Percentiles rank a stretch among this genome's conserved stretches.
phyloP scores from a whole-genome alignment of 1,140 invertebrate genomes.

The Carcinoscorpius rotundicauda region DNA sequence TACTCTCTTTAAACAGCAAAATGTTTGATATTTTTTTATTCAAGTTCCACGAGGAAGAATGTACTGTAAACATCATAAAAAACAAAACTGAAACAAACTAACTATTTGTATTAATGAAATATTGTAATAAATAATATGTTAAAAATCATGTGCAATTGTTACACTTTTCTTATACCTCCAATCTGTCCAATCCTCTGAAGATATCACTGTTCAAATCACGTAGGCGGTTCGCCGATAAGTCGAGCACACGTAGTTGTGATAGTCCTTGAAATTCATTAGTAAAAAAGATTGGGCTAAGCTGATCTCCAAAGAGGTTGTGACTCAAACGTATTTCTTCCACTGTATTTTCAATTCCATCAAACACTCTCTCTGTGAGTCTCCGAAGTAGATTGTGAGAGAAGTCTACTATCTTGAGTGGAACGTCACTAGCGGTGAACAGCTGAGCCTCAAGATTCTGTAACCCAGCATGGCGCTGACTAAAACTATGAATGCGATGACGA shows the following conservation, averaged over 20 bases:
- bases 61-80: too few species aligned
- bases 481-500: conserved; percentile 56
- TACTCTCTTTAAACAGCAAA: too few species aligned
- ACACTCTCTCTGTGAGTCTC: conserved; percentile 57
- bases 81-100: too few species aligned
- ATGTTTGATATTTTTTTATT: too few species aligned
- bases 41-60: too few species aligned
- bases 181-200: conserved; percentile 53
- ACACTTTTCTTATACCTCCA: too few species aligned
- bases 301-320: conserved; percentile 73
- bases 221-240: conserved; percentile 63
- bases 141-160: too few species aligned
- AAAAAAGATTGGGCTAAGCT: conserved; percentile 76
- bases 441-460: conserved; percentile 64
- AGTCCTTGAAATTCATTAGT: conserved; percentile 67
- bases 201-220: conserved; percentile 68
- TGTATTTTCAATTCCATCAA: conserved; percentile 48
- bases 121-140: too few species aligned
- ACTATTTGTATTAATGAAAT: too few species aligned
- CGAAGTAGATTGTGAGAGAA: conserved; percentile 66
- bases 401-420: conserved; percentile 59
- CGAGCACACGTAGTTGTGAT: conserved; percentile 47
- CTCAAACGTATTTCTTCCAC: conserved; percentile 56
- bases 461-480: conserved; percentile 60
- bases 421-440: conserved; percentile 45